Conservation (phyloP, 2,888 invertebrate genomes). For the Entomobrya proxima region DNA sequence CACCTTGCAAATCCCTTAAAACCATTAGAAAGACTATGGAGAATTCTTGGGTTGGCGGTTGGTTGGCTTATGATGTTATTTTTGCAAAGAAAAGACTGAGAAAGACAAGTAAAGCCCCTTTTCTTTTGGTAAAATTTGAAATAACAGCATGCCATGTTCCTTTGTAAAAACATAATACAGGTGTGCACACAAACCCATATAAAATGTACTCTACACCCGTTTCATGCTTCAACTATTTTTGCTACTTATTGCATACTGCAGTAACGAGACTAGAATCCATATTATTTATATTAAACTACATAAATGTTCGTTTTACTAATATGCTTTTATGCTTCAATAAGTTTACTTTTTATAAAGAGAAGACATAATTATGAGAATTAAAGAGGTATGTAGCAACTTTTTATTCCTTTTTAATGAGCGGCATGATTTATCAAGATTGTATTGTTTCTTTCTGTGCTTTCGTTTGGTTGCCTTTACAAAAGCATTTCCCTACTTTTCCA, state of each 20-base stretch:
- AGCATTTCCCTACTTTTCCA: neutral
- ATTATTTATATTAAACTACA: too few species aligned
- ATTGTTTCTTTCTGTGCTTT: neutral
- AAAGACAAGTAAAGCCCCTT: slow-evolving; percentile 4
- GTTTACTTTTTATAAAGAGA: neutral
- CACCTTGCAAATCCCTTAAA: slow-evolving; percentile 51
- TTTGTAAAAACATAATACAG: too few species aligned
- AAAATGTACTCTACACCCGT: too few species aligned
- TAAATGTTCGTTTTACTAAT: too few species aligned
- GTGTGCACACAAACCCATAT: neutral
- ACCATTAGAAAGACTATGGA: slow-evolving; percentile 28
- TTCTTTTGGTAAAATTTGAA: too few species aligned
- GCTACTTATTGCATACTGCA: too few species aligned
- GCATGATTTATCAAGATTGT: slow-evolving; percentile 22
- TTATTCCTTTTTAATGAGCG: slow-evolving; percentile 26
- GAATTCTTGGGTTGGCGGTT: neutral
- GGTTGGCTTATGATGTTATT: neutral
- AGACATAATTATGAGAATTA: neutral
- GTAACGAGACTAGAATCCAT: too few species aligned
- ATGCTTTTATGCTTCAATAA: too few species aligned
- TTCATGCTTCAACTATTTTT: too few species aligned
- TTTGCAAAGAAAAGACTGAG: neutral
- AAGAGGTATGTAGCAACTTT: neutral
- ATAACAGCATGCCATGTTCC: neutral
- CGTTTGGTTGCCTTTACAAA: neutral